phyloP scores from a whole-genome alignment of 2,888 invertebrate species.

The Acanthoscelides obtectus region DNA sequence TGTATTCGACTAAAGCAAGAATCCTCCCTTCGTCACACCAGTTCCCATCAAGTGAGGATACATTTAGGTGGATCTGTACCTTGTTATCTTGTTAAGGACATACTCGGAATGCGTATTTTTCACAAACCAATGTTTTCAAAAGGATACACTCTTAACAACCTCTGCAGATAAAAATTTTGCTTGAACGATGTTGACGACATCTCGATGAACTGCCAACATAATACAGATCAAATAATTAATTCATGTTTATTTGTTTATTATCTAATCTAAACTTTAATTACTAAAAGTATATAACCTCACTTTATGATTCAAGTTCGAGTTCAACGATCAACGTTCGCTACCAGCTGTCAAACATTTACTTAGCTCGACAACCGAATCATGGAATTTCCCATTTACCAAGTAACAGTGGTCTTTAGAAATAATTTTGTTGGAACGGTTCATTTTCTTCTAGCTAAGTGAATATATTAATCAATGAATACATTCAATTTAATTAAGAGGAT shows the following conservation, averaged over 20 bases:
- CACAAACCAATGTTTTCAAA: conserved; percentile 10
- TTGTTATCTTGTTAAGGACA: conserved; percentile 5
- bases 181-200: conserved; percentile 51
- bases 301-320: too few relatives aligned
- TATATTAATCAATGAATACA: too few relatives aligned
- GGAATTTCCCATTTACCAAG: too few relatives aligned
- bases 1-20: conserved; percentile 57
- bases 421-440: too few relatives aligned
- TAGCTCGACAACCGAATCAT: too few relatives aligned
- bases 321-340: too few relatives aligned
- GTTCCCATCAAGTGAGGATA: conserved; percentile 46
- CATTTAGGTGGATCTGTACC: conserved; percentile 43
- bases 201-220: conserved; percentile 39
- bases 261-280: conserved; percentile 11
- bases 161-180: conserved; percentile 56
- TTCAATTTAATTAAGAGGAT: too few relatives aligned
- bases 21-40: conserved; percentile 52
- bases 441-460: too few relatives aligned
- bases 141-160: conserved; percentile 57
- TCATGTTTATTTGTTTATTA: conserved; percentile 17
- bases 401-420: too few relatives aligned
- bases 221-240: conserved; percentile 10
- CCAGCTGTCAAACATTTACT: too few relatives aligned
- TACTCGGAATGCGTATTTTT: background rate
- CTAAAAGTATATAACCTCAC: too few relatives aligned